Evolutionary conservation across 2,888 invertebrate species (phyloP), one percentile per base, ranked within the genome.

Genomic region (Marronus borbonicus): DNA sequence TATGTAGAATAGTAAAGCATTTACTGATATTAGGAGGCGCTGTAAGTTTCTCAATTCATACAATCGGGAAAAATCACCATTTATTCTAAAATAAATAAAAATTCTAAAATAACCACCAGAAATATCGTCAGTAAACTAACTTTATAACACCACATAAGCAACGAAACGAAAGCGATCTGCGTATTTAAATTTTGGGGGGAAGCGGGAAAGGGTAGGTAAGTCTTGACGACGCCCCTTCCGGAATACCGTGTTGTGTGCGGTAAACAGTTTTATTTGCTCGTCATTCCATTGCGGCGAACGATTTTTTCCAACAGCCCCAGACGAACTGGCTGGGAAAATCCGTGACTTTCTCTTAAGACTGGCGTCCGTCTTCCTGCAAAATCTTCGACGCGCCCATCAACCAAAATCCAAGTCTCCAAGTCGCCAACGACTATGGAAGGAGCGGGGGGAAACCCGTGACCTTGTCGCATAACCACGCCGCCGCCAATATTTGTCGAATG

Each of bases 361-460:
- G 72, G 72, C 72, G 72, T 74, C 72, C 72, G 72, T 44, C 60
- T 74, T 74, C 72, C 72, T 55, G 60, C 44, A 60, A 74, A 60
- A 60, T 60, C 44, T 74, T 14, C 60, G 72, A 39, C 72, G 44
- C 72, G 39, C 60, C 55, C 70, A 36, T 17, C 65, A 39, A 20
- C 39, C 65, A 65, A 58, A 36, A 58, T 58, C 55, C 17, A 58
- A 20, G 55, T 20, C 55, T 58, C 55, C 55, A 58, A 58, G 55
- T 58, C 55, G 55, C n/a, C 55, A n/a, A 5, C 55, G 55, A 58
- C 20, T 17, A 17, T 58, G 5, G 72, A 72, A 12, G 39, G n/a
- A 24, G 72, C 20, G 24, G 24, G 14, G 58, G 39, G 60, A 20
- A 20, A 31, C 50, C 44, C 60, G 72, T 74, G 72, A 74, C 72